phyloP scores from a whole-genome alignment of 2,113 vertebrate species.

The Pterocles gutturalis region DNA sequence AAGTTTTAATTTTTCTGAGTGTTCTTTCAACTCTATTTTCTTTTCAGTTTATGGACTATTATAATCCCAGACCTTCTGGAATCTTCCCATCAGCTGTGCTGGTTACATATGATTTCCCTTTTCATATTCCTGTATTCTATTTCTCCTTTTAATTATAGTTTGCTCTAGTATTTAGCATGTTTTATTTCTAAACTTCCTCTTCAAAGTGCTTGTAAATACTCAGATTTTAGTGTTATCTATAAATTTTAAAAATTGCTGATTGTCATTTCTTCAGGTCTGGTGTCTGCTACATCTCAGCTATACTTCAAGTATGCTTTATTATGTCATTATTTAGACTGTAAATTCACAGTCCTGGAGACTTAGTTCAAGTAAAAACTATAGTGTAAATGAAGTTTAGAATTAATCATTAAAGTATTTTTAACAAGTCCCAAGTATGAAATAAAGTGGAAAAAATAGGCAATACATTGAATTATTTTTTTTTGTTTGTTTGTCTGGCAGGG shows the following conservation, averaged over 20 bases:
- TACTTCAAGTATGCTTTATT: neutral
- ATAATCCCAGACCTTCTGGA: neutral
- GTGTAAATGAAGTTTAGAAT: neutral
- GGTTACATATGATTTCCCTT: neutral
- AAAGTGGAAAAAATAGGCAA: neutral
- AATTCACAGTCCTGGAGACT: neutral
- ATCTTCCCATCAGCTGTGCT: neutral
- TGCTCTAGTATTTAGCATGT: neutral
- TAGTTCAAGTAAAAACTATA: neutral
- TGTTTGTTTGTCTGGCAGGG: neutral
- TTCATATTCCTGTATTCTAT: neutral
- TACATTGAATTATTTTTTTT: neutral
- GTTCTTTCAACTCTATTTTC: neutral
- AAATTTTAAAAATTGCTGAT: neutral
- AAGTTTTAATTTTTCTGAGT: neutral
- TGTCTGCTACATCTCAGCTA: neutral
- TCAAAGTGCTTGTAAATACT: neutral
- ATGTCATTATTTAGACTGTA: neutral
- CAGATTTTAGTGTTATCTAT: neutral
- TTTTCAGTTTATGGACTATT: neutral
- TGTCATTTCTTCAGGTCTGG: neutral
- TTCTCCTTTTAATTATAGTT: neutral
- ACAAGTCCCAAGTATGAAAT: neutral
- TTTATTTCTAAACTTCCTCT: neutral
- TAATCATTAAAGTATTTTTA: neutral